Evolutionary conservation across 2,888 invertebrate genomes (phyloP).

Genomic region (Punctoribates punctum): DNA sequence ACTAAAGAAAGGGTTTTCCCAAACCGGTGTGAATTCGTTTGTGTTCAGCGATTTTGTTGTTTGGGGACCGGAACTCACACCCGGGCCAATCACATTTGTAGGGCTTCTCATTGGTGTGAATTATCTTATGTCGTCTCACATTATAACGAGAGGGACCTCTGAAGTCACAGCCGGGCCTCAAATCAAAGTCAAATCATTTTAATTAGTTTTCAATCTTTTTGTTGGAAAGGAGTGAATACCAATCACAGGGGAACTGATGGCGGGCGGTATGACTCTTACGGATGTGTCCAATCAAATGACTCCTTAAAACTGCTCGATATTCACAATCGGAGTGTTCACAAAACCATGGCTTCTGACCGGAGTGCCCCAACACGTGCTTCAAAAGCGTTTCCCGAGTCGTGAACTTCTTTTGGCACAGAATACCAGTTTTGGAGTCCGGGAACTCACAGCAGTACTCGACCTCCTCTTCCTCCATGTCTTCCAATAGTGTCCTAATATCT

Average conservation of each 20-base stretch:
- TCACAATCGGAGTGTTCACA: background rate
- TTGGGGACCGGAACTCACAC: conserved; percentile 17
- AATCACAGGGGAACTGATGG: conserved; percentile 1
- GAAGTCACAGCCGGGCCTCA: conserved; percentile 8
- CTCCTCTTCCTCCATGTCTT: background rate
- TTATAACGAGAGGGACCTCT: conserved; percentile 26
- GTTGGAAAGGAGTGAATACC: background rate
- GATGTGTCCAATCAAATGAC: conserved; percentile 17
- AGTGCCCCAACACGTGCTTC: background rate
- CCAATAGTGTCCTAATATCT: background rate
- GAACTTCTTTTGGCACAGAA: background rate
- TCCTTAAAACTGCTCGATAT: background rate
- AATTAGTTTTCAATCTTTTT: no score
- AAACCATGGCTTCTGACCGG: conserved; percentile 1
- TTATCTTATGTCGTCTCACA: conserved; percentile 4
- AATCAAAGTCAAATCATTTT: no score
- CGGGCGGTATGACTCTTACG: conserved; percentile 10
- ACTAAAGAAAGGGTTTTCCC: background rate
- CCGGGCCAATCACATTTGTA: conserved; percentile 29
- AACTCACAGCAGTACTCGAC: background rate
- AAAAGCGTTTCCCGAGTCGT: background rate
- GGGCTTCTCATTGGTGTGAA: conserved; percentile 10
- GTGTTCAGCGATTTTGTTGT: conserved; percentile 12
- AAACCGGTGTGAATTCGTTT: conserved; percentile 12
- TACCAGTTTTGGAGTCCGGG: background rate